Evolutionary conservation across 2,888 invertebrate genomes (phyloP).

Genomic region (Eristalis tenax): DNA sequence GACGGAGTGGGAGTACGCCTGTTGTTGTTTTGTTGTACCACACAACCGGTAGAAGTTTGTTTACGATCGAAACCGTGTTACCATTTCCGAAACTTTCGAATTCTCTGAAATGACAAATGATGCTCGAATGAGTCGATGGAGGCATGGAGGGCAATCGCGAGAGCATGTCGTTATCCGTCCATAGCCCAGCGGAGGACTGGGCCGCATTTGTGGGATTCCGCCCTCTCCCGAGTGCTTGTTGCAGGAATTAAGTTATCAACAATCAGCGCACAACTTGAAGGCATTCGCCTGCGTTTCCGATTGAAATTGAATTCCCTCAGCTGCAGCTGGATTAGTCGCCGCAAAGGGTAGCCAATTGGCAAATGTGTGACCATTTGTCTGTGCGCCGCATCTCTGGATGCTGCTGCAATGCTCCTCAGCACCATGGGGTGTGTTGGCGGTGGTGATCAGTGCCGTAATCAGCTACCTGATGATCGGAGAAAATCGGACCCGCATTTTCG

Average conservation of each 20-base stretch:
- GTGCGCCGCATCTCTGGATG: conserved; percentile 8
- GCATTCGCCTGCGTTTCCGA: conserved; percentile 68
- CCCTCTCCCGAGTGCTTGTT: conserved; percentile 52
- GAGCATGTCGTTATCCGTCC: conserved; percentile 36
- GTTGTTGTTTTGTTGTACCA: conserved; percentile 26
- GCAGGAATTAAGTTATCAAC: conserved; percentile 69
- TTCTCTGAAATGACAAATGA: conserved; percentile 70
- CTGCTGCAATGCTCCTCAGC: background rate
- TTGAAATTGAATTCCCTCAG: conserved; percentile 67
- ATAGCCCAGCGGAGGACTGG: conserved; percentile 1
- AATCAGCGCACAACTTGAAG: conserved; percentile 65
- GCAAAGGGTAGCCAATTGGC: conserved; percentile 55
- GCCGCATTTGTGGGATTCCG: conserved; percentile 66
- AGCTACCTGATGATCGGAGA: conserved; percentile 66
- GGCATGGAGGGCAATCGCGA: background rate
- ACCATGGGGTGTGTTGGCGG: conserved; percentile 35
- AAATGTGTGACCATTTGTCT: conserved; percentile 51
- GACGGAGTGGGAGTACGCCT: conserved; percentile 45
- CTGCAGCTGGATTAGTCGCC: conserved; percentile 45
- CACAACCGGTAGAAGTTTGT: conserved; percentile 57
- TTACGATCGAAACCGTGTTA: conserved; percentile 60
- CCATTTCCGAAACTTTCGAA: conserved; percentile 72
- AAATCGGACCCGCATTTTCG: conserved; percentile 55
- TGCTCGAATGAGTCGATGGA: conserved; percentile 27
- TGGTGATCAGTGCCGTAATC: conserved; percentile 24